Percentiles rank a stretch among this genome's conserved stretches.
These are phyloP conservation scores for Crotalus helleri DNA, from an alignment of 2,113 vertebrate genomes.

Conservation along the genomic window DNA sequence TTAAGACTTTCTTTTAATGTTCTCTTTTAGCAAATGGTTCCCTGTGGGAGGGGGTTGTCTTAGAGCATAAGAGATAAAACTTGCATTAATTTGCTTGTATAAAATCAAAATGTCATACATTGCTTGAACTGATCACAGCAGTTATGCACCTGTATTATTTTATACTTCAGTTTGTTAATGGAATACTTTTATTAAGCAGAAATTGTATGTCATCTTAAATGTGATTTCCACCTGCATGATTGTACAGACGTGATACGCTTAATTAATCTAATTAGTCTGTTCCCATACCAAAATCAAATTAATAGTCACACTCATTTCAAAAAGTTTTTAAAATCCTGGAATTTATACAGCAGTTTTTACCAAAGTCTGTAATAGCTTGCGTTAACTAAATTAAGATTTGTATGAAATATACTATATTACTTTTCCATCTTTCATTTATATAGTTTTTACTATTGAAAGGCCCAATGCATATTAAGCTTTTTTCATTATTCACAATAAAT, in stretches of 20 bases:
- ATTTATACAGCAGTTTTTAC: neutral
- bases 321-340: slow-evolving; percentile 48
- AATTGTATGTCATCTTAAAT: slow-evolving; percentile 66
- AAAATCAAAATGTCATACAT: neutral
- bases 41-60: neutral
- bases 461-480: slow-evolving; percentile 31
- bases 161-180: slow-evolving; percentile 55
- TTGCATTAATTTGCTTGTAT: slow-evolving; percentile 38
- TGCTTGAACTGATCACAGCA: neutral
- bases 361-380: slow-evolving; percentile 48
- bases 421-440: slow-evolving; percentile 27
- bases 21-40: slow-evolving; percentile 36
- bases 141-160: slow-evolving; percentile 27
- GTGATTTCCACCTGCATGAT: slow-evolving; percentile 76
- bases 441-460: slow-evolving; percentile 47
- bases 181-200: slow-evolving; percentile 67
- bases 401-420: slow-evolving; percentile 39
- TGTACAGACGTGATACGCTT: slow-evolving; percentile 68
- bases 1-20: slow-evolving; percentile 3
- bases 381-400: slow-evolving; percentile 50
- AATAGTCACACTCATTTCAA: slow-evolving; percentile 72
- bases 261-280: slow-evolving; percentile 82
- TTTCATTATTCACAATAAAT: neutral
- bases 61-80: slow-evolving; percentile 9
- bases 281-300: slow-evolving; percentile 73